phyloP scores from a whole-genome alignment of 2,113 vertebrate genomes.

The Anas platyrhynchos region DNA sequence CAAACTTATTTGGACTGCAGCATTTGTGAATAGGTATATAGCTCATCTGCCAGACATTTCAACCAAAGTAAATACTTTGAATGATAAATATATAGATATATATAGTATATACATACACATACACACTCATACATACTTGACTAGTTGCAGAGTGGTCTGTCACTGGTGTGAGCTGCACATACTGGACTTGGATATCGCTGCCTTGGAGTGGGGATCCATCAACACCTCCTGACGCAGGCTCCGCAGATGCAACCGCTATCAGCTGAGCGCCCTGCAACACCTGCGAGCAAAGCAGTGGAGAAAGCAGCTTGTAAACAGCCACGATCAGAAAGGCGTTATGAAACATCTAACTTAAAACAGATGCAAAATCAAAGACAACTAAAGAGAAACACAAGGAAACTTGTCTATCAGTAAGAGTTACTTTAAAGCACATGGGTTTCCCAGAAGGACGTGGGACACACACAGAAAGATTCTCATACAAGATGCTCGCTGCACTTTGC shows the following conservation, averaged over 20 bases:
- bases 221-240: conserved; percentile 83
- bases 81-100: neutral
- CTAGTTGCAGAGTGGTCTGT: conserved; percentile 84
- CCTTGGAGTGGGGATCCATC: conserved; percentile 91
- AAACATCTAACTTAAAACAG: neutral
- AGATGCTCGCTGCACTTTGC: neutral
- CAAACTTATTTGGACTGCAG: neutral
- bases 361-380: neutral
- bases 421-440: neutral
- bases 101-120: no score
- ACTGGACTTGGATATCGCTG: conserved; percentile 97
- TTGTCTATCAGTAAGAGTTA: neutral
- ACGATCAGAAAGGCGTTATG: rapidly evolving
- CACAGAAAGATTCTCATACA: neutral
- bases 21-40: rapidly evolving
- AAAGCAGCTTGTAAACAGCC: neutral
- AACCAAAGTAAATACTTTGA: neutral
- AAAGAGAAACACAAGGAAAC: neutral
- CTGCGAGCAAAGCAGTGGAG: conserved; percentile 62
- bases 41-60: neutral
- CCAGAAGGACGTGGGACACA: neutral
- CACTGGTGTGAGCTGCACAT: conserved; percentile 94
- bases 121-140: conserved; percentile 79
- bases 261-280: conserved; percentile 95
- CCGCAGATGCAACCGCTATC: conserved; percentile 95